Base-by-base conservation (phyloP, 2,113 vertebrate species). In the Myotis brandtii region DNA sequence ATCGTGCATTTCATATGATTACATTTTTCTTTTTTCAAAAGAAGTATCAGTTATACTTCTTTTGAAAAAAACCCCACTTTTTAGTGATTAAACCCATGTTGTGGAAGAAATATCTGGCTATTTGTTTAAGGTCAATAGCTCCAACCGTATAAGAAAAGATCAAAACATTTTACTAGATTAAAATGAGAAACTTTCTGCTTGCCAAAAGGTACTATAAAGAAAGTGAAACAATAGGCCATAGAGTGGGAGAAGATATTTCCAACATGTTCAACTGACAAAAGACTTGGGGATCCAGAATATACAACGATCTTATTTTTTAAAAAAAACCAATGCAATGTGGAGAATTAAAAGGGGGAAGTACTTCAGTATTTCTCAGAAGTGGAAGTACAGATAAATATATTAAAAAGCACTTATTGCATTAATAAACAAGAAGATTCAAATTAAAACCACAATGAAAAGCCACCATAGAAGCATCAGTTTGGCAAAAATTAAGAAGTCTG, bases 391-490 rank as follows among this genome's bases (percentile, higher is more conserved):
- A 40, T 64, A 81, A 92, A 80, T 80, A 92, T 14, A 23, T 75
- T 62, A 75, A 81, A 52, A 76, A 54, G 17, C 11, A 76, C 9
- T 67, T 40, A 69, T 25, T 80, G n/a, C 56, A 52, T 86, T 30
- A 20, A 48, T 76, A 86, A 81, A 86, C 30, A 86, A 93, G 73
- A 48, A 89, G 10, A 81, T 48, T n/a, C 46, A 85, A 85, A 93
- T 66, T 90, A 85, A 95, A 76, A 37, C 23, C 43, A 95, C 20
- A 84, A n/a, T 34, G 59, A 82, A 81, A 95, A 83, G 43, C 14
- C 20, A 90, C 43, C 66, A 32, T 13, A 85, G 64, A 77, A 48
- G 62, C n/a, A 90, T 54, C 43, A 54, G 13, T 16, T 91, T 80
- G 72, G 54, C 16, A 93, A 84, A 93, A 67, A 85, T 80, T 48